Evolutionary conservation across 2,797 vertebrate genomes (phyloP).

Genomic region (Sciurus carolinensis): DNA sequence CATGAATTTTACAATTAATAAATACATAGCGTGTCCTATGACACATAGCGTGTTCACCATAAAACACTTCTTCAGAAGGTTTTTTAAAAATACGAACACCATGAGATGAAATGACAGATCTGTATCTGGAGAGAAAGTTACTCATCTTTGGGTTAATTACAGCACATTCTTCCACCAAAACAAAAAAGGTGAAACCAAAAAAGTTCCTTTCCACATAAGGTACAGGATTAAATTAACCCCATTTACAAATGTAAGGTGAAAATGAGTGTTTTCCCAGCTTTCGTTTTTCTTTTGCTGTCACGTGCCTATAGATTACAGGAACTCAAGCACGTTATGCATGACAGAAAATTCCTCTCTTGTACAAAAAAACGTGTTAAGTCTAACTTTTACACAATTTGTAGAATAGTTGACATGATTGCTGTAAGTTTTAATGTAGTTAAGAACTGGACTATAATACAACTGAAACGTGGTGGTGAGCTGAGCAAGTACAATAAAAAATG

Average conservation of each 20-base stretch:
- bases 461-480: constrained; percentile 92
- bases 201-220: constrained; percentile 96
- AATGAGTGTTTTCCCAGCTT: constrained; percentile 89
- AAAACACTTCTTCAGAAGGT: background rate
- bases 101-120: background rate
- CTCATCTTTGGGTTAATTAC: constrained; percentile 26
- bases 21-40: background rate
- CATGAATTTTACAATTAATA: background rate
- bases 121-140: background rate
- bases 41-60: background rate
- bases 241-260: constrained; percentile 90
- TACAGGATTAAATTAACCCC: constrained; percentile 98
- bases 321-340: constrained; percentile 92
- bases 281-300: constrained; percentile 90
- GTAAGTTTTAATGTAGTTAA: constrained; percentile 87
- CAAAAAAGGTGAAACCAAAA: constrained; percentile 67
- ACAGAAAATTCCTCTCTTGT: constrained; percentile 94
- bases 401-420: constrained; percentile 88
- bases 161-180: constrained; percentile 64
- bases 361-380: constrained; percentile 95
- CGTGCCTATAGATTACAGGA: constrained; percentile 92
- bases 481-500: constrained; percentile 93
- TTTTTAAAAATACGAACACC: background rate
- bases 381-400: constrained; percentile 92
- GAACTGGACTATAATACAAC: constrained; percentile 91